These are phyloP conservation scores for Aplidium turbinatum DNA, from an alignment of 23 tunicate genomes.

Conservation along the genomic window DNA sequence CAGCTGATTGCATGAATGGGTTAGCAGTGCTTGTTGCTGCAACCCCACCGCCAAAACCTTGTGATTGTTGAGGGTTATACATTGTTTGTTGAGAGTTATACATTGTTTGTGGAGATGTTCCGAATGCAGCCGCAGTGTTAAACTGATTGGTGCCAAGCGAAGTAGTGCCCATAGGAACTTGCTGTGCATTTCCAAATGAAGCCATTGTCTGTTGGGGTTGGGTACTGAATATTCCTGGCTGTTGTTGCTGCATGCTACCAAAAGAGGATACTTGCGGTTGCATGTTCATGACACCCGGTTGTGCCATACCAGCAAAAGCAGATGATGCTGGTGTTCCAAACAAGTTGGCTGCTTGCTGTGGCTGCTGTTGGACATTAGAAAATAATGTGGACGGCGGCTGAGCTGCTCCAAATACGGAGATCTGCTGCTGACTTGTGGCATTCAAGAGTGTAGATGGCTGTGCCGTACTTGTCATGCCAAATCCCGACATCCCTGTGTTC, in stretches of 20 bases:
- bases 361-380: constrained; percentile 7
- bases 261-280: constrained; percentile 11
- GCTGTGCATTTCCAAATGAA: neutral
- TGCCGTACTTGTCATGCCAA: neutral
- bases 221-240: neutral
- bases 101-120: neutral
- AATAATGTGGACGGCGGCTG: constrained; percentile 8
- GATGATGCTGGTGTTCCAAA: constrained; percentile 26
- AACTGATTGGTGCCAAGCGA: neutral
- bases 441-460: neutral
- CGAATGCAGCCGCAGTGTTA: neutral
- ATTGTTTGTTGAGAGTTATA: neutral
- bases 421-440: neutral
- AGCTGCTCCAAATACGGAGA: constrained; percentile 9
- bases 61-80: neutral
- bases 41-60: neutral
- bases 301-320: constrained; percentile 1
- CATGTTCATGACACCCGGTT: neutral
- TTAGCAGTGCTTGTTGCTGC: constrained; percentile 19
- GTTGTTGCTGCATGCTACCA: constrained; percentile 27
- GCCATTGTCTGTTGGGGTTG: neutral
- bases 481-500: neutral
- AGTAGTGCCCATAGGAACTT: neutral
- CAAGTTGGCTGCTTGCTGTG: constrained; percentile 13
- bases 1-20: constrained; percentile 40